Conservation (phyloP, 2,113 vertebrate species). For the Bubo blakistoni region DNA sequence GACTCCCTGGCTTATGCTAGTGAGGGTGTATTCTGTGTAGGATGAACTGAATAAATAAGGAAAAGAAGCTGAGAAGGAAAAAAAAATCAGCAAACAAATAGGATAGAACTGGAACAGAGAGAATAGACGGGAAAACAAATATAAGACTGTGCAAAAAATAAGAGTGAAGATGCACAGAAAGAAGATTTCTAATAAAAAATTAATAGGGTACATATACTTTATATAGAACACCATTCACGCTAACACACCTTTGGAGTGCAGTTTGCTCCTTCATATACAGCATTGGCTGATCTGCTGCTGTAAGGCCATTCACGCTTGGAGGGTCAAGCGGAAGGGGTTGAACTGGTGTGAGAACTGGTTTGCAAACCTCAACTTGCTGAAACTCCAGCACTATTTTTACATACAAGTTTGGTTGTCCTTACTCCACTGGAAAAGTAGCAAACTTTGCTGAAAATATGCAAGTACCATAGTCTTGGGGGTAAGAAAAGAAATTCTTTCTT, state of each 20-base stretch:
- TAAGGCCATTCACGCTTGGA: not conserved
- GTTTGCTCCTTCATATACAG: not conserved
- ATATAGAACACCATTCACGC: constrained; percentile 30
- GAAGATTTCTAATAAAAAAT: constrained; percentile 59
- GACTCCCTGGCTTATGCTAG: not conserved
- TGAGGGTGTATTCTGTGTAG: not conserved
- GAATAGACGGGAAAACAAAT: constrained; percentile 30
- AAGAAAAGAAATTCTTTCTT: not conserved
- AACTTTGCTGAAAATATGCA: not conserved
- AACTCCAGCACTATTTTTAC: not conserved
- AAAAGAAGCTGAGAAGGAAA: not conserved
- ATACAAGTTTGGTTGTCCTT: not conserved
- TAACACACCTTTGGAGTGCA: constrained; percentile 19
- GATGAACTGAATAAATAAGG: constrained; percentile 4
- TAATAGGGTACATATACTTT: constrained; percentile 48
- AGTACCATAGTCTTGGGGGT: not conserved
- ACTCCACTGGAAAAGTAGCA: not conserved
- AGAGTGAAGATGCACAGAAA: constrained; percentile 21
- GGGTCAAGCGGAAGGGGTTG: not conserved
- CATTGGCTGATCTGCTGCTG: not conserved
- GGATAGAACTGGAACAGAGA: not conserved
- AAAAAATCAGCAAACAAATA: constrained; percentile 8
- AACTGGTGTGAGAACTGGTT: not conserved
- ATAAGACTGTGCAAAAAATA: not conserved
- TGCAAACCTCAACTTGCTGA: not conserved